A percentile compares a stretch with the other conserved stretches of the same genome.
phyloP scores from a whole-genome alignment of 2,797 vertebrate species.

The Orientallactaga sibirica region DNA sequence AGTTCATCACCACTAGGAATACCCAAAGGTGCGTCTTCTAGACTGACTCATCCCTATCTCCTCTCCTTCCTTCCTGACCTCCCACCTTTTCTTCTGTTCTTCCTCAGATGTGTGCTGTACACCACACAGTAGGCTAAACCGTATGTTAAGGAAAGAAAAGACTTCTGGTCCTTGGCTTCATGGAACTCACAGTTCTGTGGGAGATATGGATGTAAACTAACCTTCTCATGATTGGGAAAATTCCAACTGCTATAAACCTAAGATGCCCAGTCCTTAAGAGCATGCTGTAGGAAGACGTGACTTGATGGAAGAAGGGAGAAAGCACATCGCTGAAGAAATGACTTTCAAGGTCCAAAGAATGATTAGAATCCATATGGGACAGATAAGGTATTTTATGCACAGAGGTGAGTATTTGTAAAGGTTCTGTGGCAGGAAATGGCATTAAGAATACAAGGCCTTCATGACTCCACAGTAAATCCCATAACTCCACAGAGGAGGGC shows the following conservation, averaged over 20 bases:
- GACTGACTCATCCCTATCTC: neutral
- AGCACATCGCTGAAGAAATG: neutral
- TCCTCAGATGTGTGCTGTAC: neutral
- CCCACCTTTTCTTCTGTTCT: neutral
- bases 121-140: neutral
- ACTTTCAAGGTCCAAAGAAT: neutral
- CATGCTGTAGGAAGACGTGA: neutral
- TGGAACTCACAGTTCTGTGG: neutral
- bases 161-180: neutral
- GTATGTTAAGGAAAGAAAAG: neutral
- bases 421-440: neutral
- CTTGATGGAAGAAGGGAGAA: neutral
- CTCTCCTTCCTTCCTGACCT: neutral
- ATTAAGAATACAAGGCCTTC: neutral
- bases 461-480: no score
- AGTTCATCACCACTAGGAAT: neutral
- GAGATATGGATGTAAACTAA: neutral
- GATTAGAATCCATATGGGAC: neutral
- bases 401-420: neutral
- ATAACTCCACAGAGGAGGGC: no score
- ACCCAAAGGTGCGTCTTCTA: neutral
- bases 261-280: neutral
- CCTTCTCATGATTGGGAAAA: neutral
- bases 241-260: neutral
- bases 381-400: neutral